phyloP scores from a whole-genome alignment of 2,113 vertebrate species.

The Chloropsis cyanopogon region DNA sequence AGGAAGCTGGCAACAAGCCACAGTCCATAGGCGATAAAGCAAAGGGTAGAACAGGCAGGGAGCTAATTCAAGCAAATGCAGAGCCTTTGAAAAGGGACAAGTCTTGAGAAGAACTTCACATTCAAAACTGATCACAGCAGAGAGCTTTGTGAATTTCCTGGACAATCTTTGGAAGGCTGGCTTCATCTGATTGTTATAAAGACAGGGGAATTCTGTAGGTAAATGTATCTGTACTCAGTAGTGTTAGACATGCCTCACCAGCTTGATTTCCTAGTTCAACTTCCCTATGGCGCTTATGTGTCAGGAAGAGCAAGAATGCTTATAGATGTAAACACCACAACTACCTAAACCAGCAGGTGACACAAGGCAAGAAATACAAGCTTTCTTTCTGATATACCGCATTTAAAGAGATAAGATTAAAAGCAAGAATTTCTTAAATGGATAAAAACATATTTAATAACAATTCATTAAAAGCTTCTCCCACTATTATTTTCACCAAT shows the following conservation, averaged over 20 bases:
- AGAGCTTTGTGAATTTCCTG: neutral
- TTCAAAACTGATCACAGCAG: neutral
- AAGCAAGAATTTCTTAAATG: neutral
- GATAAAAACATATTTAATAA: neutral
- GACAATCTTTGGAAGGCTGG: neutral
- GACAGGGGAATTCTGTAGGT: neutral
- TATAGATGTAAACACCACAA: neutral
- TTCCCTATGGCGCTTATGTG: neutral
- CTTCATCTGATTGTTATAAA: neutral
- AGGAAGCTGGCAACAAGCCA: neutral
- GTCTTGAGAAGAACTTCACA: neutral
- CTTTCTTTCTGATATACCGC: neutral
- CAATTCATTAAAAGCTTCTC: neutral
- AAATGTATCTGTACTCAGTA: neutral
- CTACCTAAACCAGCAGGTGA: neutral
- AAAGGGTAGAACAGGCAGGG: neutral
- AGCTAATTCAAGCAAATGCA: neutral
- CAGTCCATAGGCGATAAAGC: neutral
- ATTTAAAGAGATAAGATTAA: neutral
- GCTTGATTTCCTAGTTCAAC: neutral
- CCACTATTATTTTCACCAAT: neutral
- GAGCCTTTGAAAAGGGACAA: neutral
- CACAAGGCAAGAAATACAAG: neutral
- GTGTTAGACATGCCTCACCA: neutral
- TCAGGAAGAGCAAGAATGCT: neutral